Base-by-base conservation (phyloP, 2,888 invertebrate genomes). In the Taenaris catops region DNA sequence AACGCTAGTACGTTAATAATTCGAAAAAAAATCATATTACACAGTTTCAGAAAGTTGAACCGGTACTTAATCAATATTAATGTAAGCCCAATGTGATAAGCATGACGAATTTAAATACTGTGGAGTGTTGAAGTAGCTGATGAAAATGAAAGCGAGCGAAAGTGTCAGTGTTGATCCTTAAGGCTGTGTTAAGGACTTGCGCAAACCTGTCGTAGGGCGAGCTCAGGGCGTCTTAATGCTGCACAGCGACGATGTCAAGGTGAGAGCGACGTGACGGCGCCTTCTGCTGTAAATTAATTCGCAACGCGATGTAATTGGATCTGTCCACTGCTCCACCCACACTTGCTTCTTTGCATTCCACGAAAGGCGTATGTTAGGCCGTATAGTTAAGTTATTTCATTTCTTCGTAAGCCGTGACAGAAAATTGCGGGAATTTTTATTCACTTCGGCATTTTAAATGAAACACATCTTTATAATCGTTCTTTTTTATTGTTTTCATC, bases 241-340 rank as follows among this genome's bases (percentile, higher is more conserved):
- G 46, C 52, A 50, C 49, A 42, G 46, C 49, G 50, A 52, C 55
- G 24, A 41, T 63, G 56, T 62, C 62, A 61, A 63, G 61, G 59
- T 58, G 57, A 62, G 60, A 61, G 59, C 57, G 54, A 51, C 53
- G 50, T 49, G 45, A 49, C 56, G 59, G 56, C 53, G 57, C 59
- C 59, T 56, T 56, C 56, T 49, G 63, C 69, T 58, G 73, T 78
- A 74, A 80, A 79, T 79, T 72, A 62, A 60, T 68, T 69, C 64
- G 63, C 60, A 56, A 58, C 58, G 60, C 64, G 67, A 67, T 68
- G 70, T 76, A 78, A 80, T 73, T 73, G 70, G 74, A 74, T 63
- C 66, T 64, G 63, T 59, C 55, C 58, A 29, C 28, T n/a, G 12
- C 31, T 34, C 40, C 72, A 63, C 81, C 81, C 57, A 78, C 76